phyloP scores from a whole-genome alignment of 2,888 invertebrate genomes.

The Saturnia japonica region DNA sequence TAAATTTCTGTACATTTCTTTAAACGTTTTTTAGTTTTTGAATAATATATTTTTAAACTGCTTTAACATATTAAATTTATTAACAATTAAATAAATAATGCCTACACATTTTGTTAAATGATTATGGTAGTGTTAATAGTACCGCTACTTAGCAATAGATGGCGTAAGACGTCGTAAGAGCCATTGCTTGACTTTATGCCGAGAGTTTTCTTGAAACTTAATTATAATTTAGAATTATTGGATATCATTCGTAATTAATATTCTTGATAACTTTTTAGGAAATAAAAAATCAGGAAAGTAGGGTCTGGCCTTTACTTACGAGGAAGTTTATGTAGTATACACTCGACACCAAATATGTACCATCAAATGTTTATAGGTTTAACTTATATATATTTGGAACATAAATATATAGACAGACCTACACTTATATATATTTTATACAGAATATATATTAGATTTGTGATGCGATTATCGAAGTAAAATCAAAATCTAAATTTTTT shows the following conservation, averaged over 20 bases:
- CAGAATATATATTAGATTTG: too few relatives aligned
- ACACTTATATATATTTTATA: too few relatives aligned
- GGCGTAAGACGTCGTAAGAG: conserved; percentile 27
- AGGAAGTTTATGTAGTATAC: too few relatives aligned
- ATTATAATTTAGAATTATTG: neutral
- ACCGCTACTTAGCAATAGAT: conserved; percentile 38
- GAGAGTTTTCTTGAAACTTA: neutral
- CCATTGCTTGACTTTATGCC: neutral
- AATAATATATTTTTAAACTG: neutral
- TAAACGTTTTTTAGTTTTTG: neutral
- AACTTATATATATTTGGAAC: too few relatives aligned
- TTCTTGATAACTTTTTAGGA: neutral
- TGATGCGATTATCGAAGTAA: too few relatives aligned
- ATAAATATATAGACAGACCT: too few relatives aligned
- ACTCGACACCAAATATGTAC: too few relatives aligned
- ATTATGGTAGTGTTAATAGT: neutral
- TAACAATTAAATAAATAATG: neutral
- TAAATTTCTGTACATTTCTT: neutral
- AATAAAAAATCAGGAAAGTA: neutral
- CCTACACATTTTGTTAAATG: neutral
- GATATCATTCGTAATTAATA: neutral
- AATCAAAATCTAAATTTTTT: too few relatives aligned
- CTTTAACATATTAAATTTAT: neutral
- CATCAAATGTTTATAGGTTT: too few relatives aligned
- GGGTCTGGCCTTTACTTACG: neutral